These are phyloP conservation scores for Archegozetes longisetosus DNA, from an alignment of 1,140 invertebrate genomes.

Conservation along the genomic window DNA sequence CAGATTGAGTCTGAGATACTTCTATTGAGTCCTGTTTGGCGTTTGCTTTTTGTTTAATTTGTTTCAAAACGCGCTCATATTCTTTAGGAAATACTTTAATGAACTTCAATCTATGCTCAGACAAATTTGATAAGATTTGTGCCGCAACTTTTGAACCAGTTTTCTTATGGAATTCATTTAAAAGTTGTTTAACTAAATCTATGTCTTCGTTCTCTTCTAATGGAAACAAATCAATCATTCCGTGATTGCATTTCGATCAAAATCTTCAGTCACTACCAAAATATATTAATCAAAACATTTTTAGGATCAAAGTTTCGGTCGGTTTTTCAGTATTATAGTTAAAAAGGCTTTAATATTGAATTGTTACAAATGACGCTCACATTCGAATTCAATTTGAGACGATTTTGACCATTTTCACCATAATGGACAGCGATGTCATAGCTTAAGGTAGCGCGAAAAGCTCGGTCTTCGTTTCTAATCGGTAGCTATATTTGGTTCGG, in stretches of 20 bases:
- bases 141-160: slow-evolving; percentile 76
- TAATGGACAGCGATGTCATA: too few species aligned
- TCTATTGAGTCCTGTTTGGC: slow-evolving; percentile 13
- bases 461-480: too few species aligned
- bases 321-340: too few species aligned
- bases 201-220: slow-evolving; percentile 63
- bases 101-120: slow-evolving; percentile 70
- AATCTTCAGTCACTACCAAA: slow-evolving; percentile 22
- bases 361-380: too few species aligned
- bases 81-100: slow-evolving; percentile 94
- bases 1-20: slow-evolving; percentile 23
- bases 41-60: slow-evolving; percentile 41
- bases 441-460: too few species aligned
- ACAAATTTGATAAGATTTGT: slow-evolving; percentile 53
- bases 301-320: too few species aligned
- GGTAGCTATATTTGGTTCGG: slow-evolving; percentile 95
- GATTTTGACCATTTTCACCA: too few species aligned
- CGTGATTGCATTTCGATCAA: slow-evolving; percentile 64
- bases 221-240: slow-evolving; percentile 73
- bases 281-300: slow-evolving; percentile 2
- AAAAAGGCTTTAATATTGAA: too few species aligned
- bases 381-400: too few species aligned
- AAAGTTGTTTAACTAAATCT: slow-evolving; percentile 51
- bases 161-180: slow-evolving; percentile 72
- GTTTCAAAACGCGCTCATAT: slow-evolving; percentile 74